Evolutionary conservation across 2,888 invertebrate species (phyloP), one percentile per base, ranked within the genome.

Genomic region (Drosophila vallismaia): DNA sequence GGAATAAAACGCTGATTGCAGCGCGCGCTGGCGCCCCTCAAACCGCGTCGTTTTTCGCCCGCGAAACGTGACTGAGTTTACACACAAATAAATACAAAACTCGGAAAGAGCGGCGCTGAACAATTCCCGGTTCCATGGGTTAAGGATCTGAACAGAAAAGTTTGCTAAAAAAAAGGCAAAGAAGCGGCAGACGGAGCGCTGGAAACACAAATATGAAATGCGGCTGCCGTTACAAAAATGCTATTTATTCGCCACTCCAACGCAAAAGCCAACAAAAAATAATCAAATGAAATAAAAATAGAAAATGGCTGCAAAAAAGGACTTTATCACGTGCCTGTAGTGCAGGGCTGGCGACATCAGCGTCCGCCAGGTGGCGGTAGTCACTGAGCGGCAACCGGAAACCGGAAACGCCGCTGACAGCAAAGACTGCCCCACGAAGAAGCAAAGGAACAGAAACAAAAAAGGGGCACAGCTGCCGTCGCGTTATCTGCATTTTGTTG

Each of bases 1-100:
- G 60, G 60, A 68, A 68, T 55, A 73, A 73, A 73, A 46, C 58
- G 69, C 73, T 72, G 72, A 72, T 73, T 72, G 73, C 72, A 66
- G 68, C 53, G 29, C 44, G 19, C 19, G 19, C 19, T 19, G 19
- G 1, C 19, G 19, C 36, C 42, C 49, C 49, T 7, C 9, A 7
- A 3, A 10, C 9, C 1, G 26, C n/a, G 19, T 19, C 19, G 19
- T 19, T 19, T 29, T 29, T 9, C 45, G 26, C 33, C 10, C n/a
- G 4, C 46, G 40, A 36, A 74, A 70, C 73, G 74, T 74, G 74
- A 70, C 70, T 57, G 55, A 42, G 52, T 64, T 63, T 59, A 60
- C 72, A 67, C 56, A 64, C 74, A 73, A 74, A 73, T 74, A 74
- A 74, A 72, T 62, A 68, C 57, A 69, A 55, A 56, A 59, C 57